Evolutionary conservation across 1,140 invertebrate species (phyloP), one percentile per base, ranked within the genome.

Genomic region (Tyrophagus putrescentiae): DNA sequence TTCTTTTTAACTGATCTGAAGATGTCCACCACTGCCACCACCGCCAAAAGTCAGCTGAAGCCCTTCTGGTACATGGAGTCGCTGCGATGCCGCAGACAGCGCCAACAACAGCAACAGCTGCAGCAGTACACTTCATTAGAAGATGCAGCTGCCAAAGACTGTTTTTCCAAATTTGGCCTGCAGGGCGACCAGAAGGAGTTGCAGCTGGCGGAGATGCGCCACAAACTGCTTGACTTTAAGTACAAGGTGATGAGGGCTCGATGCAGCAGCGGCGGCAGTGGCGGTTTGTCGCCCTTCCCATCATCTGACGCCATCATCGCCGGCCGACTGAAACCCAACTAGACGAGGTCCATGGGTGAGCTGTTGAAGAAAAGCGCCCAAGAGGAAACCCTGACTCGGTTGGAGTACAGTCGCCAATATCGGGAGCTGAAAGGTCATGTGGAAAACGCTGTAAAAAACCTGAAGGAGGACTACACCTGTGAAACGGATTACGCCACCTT

Each of bases 1-100:
- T 44, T 18, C 28, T 56, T 4, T 60, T 59, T 36, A 56, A 61
- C 27, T 28, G 23, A 4, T 25, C 54, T 33, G 16, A 41, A 4
- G 42, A 60, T 21, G 16, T 52, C n/a, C 39, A 7, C 32, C 21
- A 32, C 23, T n/a, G n/a, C n/a, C n/a, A n/a, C n/a, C n/a, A n/a
- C 34, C 16, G 11, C 13, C 1, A 11, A 7, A 25, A 25, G 11
- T 29, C 18, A 44, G 1, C 33, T 21, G 16, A 61, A 61, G 33
- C 60, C 60, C 11, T n/a, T 61, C 1, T 61, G 60, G 60, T 34
- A 36, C 16, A 23, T 60, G 21, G 42, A 29, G 25, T 21, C 39
- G n/a, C 57, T 23, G n/a, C 44, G n/a, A n/a, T n/a, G n/a, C n/a
- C n/a, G n/a, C n/a, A n/a, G n/a, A n/a, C n/a, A 50, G 11, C 25